A percentile compares a stretch with the other conserved stretches of the same genome.
Conservation (phyloP, 2,797 vertebrate genomes). For the Macropus fuliginosus region DNA sequence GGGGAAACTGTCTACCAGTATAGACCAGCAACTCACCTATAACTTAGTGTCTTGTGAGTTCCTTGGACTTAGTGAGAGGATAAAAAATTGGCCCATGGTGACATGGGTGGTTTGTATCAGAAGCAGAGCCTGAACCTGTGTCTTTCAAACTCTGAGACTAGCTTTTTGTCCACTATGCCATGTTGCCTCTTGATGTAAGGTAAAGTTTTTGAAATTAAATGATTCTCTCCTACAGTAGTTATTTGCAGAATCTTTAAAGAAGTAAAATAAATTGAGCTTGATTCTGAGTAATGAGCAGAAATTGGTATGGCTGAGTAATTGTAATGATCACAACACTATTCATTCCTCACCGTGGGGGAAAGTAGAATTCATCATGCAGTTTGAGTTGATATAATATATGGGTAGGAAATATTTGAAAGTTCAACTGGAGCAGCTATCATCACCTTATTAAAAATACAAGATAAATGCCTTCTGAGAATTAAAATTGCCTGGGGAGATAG, state of each 20-base stretch:
- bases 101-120: background rate
- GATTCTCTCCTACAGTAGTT: background rate
- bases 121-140: background rate
- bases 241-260: background rate
- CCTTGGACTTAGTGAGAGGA: background rate
- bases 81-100: background rate
- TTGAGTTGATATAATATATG: background rate
- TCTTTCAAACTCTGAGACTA: background rate
- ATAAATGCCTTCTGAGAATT: background rate
- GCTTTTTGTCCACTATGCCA: background rate
- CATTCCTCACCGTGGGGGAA: background rate
- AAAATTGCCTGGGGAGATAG: background rate
- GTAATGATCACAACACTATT: background rate
- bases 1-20: no score
- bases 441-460: background rate
- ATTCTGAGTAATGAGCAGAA: background rate
- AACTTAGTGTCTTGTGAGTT: background rate
- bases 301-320: background rate
- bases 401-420: background rate
- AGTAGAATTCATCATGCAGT: background rate
- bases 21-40: background rate
- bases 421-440: background rate
- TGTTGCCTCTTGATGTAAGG: background rate
- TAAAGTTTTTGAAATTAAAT: background rate
- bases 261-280: background rate